These are phyloP conservation scores for Amblyopsis rosae DNA, from an alignment of 2,113 vertebrate genomes.

Conservation along the genomic window DNA sequence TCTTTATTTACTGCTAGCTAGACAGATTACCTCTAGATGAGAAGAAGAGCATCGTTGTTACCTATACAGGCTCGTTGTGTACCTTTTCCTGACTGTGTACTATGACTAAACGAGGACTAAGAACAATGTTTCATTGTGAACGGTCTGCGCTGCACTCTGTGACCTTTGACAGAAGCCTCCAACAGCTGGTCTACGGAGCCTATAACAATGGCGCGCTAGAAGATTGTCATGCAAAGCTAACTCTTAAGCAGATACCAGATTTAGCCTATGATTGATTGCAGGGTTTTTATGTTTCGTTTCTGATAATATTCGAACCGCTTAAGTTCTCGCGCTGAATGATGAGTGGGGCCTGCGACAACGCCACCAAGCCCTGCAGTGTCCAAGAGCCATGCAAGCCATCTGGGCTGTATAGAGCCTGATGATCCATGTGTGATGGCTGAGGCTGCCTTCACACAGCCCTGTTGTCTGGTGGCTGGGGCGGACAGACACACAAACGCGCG, in stretches of 20 bases:
- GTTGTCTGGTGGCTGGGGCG: too few relatives aligned
- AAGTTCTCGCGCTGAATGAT: slow-evolving; percentile 49
- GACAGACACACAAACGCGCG: not conserved
- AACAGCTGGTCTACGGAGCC: slow-evolving; percentile 44
- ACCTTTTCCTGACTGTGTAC: too few relatives aligned
- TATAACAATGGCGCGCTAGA: not conserved
- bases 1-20: too few relatives aligned
- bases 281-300: not conserved
- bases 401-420: too few relatives aligned
- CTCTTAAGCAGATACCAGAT: not conserved
- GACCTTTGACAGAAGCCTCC: slow-evolving; percentile 42
- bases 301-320: not conserved
- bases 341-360: slow-evolving; percentile 39
- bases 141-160: not conserved
- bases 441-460: too few relatives aligned
- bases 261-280: slow-evolving; percentile 32
- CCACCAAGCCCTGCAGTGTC: not conserved
- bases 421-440: not conserved
- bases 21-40: too few relatives aligned
- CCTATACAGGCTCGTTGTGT: too few relatives aligned
- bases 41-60: too few relatives aligned
- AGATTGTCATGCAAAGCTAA: slow-evolving; percentile 10
- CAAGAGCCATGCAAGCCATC: not conserved
- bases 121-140: not conserved
- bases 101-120: not conserved